These are phyloP conservation scores for Pelochelys cantorii DNA, from an alignment of 2,797 vertebrate species.

Conservation along the genomic window DNA sequence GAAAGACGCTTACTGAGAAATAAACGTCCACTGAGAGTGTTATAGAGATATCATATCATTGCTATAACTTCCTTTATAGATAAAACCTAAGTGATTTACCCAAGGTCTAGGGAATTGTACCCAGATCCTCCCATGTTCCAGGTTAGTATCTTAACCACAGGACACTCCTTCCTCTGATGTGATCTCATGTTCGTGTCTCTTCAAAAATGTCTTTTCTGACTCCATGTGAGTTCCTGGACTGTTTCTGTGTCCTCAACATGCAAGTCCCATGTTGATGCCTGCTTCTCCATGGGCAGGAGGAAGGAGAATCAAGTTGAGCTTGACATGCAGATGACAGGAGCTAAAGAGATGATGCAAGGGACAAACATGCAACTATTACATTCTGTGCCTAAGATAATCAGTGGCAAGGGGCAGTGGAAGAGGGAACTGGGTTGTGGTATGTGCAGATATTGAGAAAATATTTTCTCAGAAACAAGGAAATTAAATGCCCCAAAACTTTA, in stretches of 20 bases:
- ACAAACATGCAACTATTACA: background rate
- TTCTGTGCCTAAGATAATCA: background rate
- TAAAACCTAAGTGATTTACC: background rate
- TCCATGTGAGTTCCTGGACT: background rate
- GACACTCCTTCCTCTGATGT: background rate
- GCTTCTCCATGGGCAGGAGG: background rate
- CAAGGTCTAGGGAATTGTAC: background rate
- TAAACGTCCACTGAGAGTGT: background rate
- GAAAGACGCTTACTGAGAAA: background rate
- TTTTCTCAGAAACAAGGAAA: background rate
- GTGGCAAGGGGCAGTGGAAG: background rate
- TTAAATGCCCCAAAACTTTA: background rate
- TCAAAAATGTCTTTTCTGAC: background rate
- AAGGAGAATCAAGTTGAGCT: background rate
- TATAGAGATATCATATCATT: background rate
- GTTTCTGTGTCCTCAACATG: background rate
- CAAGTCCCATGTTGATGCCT: background rate
- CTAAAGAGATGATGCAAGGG: background rate
- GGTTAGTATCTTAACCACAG: background rate
- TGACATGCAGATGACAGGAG: background rate
- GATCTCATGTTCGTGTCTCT: background rate
- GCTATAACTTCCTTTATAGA: background rate
- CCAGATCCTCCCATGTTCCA: background rate
- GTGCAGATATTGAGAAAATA: background rate
- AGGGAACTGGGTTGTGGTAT: background rate